A percentile compares a stretch with the other conserved stretches of the same genome.
Conservation (phyloP, 2,888 invertebrate genomes). For the Encarsia formosa region DNA sequence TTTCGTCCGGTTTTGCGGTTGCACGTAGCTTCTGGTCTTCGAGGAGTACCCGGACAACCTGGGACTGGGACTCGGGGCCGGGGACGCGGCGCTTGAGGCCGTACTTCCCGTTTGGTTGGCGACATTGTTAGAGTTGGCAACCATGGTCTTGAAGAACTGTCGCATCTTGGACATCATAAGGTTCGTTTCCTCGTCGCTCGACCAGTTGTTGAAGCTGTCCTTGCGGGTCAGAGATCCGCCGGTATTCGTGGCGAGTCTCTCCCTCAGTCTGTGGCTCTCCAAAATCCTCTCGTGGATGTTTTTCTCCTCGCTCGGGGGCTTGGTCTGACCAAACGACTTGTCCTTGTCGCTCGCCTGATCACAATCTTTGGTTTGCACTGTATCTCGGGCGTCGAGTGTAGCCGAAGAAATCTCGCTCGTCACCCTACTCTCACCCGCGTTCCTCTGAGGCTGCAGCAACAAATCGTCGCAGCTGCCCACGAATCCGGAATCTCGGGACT, state of each 20-base stretch:
- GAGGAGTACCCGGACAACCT: constrained; percentile 39
- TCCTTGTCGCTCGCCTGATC: too few relatives aligned
- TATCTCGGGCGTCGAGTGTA: constrained; percentile 45
- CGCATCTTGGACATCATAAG: constrained; percentile 94
- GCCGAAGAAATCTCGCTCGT: too few relatives aligned
- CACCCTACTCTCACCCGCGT: too few relatives aligned
- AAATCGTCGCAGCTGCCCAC: constrained; percentile 85
- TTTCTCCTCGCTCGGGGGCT: not conserved
- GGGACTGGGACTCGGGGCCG: constrained; percentile 59
- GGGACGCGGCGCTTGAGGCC: constrained; percentile 43
- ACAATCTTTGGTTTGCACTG: not conserved
- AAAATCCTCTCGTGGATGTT: constrained; percentile 15
- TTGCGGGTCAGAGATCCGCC: constrained; percentile 67
- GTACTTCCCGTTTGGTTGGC: too few relatives aligned
- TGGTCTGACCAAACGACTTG: not conserved
- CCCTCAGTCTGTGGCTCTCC: constrained; percentile 10
- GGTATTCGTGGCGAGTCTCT: constrained; percentile 34
- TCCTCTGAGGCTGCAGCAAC: constrained; percentile 57
- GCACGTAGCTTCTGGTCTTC: constrained; percentile 43
- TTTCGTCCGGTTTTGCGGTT: constrained; percentile 67
- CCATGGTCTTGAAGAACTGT: constrained; percentile 86
- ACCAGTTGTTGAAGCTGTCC: constrained; percentile 92
- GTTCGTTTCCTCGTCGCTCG: constrained; percentile 90
- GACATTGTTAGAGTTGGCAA: constrained; percentile 59
- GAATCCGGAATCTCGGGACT: constrained; percentile 83